Conservation (phyloP, 2,888 invertebrate genomes). For the Heteromyza rotundicornis region DNA sequence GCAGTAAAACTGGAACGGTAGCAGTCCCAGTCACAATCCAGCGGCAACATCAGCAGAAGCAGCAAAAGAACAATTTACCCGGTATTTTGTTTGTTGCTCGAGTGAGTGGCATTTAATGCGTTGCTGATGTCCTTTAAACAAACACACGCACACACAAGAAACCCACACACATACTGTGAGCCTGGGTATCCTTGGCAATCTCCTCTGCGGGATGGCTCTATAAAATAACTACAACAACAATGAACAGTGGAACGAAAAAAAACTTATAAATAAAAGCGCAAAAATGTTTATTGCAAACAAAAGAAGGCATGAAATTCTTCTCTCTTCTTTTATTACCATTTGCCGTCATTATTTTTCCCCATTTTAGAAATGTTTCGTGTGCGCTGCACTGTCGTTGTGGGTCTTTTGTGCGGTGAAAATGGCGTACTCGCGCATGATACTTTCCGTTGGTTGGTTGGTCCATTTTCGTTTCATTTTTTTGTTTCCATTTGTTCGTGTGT, state of each 20-base stretch:
- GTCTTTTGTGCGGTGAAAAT: constrained; percentile 1
- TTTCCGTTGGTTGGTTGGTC: neutral
- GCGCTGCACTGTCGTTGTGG: neutral
- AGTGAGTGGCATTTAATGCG: constrained; percentile 41
- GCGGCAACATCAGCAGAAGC: too few relatives aligned
- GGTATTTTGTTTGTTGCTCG: constrained; percentile 6
- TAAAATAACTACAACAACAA: neutral
- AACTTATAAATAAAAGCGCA: neutral
- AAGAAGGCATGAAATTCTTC: neutral
- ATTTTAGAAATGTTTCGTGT: neutral
- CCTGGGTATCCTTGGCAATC: neutral
- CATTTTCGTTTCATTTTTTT: neutral
- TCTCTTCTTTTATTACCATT: too few relatives aligned
- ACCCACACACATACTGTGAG: neutral
- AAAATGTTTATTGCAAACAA: neutral
- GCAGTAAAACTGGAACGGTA: neutral
- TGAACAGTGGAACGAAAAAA: neutral
- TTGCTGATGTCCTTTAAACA: constrained; percentile 27
- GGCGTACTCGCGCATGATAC: neutral
- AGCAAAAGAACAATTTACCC: constrained; percentile 5
- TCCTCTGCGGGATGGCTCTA: neutral
- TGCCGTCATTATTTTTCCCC: constrained; percentile 1
- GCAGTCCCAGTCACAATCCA: too few relatives aligned
- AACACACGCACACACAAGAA: neutral
- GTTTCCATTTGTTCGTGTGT: neutral